These are phyloP conservation scores for Caenorhabditis virilis DNA, from an alignment of 2,888 invertebrate genomes.

Conservation along the genomic window DNA sequence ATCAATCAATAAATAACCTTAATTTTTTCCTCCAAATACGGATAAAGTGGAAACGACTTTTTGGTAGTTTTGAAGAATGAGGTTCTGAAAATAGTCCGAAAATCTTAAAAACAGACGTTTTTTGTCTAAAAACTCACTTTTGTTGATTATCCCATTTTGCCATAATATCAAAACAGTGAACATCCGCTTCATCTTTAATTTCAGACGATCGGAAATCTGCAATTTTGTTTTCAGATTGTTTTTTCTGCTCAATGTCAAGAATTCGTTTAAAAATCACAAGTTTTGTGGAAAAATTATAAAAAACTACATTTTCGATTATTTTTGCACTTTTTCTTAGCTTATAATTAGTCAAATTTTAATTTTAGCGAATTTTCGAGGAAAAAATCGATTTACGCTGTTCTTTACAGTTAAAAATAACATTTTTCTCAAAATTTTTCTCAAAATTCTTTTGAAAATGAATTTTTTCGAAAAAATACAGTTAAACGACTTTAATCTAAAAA, in stretches of 20 bases:
- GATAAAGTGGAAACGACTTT: slow-evolving; percentile 95
- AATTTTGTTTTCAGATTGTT: too few relatives aligned
- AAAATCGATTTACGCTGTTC: too few relatives aligned
- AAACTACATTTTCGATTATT: too few relatives aligned
- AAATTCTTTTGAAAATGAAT: background rate
- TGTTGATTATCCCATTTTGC: slow-evolving; percentile 50
- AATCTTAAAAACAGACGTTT: too few relatives aligned
- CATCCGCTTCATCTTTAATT: slow-evolving; percentile 14
- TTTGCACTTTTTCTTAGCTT: too few relatives aligned
- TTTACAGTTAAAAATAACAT: background rate
- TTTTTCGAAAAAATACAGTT: background rate
- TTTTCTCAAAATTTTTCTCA: background rate
- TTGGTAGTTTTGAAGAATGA: slow-evolving; percentile 85
- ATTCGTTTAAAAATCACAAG: too few relatives aligned
- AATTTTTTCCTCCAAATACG: slow-evolving; percentile 82
- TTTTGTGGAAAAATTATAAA: too few relatives aligned
- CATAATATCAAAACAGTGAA: slow-evolving; percentile 43
- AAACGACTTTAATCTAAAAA: too few relatives aligned
- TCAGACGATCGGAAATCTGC: slow-evolving; percentile 30
- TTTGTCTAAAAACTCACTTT: too few relatives aligned
- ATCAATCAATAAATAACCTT: slow-evolving; percentile 41
- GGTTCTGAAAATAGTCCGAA: slow-evolving; percentile 47
- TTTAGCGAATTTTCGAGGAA: too few relatives aligned
- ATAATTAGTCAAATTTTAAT: too few relatives aligned
- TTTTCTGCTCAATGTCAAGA: too few relatives aligned